Conservation (phyloP, 2,113 vertebrate genomes). For the Zosterops pallidus region DNA sequence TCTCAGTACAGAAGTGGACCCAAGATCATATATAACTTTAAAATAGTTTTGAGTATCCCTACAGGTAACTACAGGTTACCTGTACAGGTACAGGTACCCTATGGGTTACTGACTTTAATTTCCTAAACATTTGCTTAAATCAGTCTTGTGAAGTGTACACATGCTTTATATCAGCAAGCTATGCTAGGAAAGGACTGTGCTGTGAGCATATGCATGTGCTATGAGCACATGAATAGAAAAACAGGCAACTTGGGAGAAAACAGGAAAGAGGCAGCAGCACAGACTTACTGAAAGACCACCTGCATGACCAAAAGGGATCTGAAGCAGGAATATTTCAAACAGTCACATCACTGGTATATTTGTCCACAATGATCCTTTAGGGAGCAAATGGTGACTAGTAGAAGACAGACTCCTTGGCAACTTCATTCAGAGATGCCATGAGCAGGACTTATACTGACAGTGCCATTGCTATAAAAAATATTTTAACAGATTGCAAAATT, state of each 20-base stretch:
- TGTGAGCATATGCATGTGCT: not conserved
- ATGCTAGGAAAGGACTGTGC: not conserved
- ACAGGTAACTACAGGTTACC: not conserved
- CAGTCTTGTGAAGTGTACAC: not conserved
- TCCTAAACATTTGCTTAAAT: not conserved
- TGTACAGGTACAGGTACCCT: too few species aligned
- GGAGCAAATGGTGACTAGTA: not conserved
- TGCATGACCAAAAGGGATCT: not conserved
- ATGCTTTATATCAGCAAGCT: not conserved
- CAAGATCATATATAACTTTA: not conserved
- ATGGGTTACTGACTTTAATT: not conserved
- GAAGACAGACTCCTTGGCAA: not conserved
- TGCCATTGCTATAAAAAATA: not conserved
- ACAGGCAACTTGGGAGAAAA: not conserved
- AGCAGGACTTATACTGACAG: not conserved
- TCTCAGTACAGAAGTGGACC: not conserved
- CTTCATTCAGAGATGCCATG: not conserved
- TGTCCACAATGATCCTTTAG: accelerated
- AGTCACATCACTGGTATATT: not conserved
- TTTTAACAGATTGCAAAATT: not conserved
- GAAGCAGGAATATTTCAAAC: not conserved
- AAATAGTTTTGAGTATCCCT: not conserved
- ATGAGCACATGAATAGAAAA: not conserved
- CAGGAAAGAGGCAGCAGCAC: not conserved
- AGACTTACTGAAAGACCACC: not conserved